These are phyloP conservation scores for Orchesella flavescens DNA, from an alignment of 2,888 invertebrate genomes.

Conservation along the genomic window DNA sequence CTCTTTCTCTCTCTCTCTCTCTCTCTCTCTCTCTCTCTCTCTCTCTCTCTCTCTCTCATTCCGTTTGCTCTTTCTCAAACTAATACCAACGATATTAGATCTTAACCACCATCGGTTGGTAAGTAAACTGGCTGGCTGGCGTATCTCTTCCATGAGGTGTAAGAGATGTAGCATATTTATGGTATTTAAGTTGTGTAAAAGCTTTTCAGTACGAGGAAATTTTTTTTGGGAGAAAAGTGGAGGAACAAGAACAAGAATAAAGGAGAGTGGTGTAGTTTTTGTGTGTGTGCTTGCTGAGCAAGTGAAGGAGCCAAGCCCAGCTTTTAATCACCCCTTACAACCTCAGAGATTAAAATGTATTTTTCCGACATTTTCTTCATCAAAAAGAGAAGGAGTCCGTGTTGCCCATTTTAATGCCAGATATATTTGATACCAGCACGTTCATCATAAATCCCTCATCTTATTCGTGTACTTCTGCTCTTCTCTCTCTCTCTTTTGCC, in stretches of 20 bases:
- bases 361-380: slow-evolving; percentile 70
- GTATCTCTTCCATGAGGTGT: too few species aligned
- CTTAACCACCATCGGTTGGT: slow-evolving; percentile 3
- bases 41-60: too few species aligned
- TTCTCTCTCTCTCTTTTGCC: slow-evolving; percentile 33
- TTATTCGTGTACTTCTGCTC: slow-evolving; percentile 27
- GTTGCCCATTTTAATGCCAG: slow-evolving; percentile 70
- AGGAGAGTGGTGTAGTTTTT: slow-evolving; percentile 3
- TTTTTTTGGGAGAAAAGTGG: slow-evolving; percentile 29
- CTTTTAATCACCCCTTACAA: slow-evolving; percentile 69
- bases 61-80: background rate
- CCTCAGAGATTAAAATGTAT: slow-evolving; percentile 72
- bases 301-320: slow-evolving; percentile 51
- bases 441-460: slow-evolving; percentile 70
- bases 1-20: background rate
- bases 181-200: slow-evolving; percentile 24
- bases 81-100: slow-evolving; percentile 37
- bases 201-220: slow-evolving; percentile 8
- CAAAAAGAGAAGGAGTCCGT: slow-evolving; percentile 40
- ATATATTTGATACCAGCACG: slow-evolving; percentile 71
- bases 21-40: background rate
- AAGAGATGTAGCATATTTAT: slow-evolving; percentile 27
- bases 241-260: slow-evolving; percentile 2
- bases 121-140: background rate
- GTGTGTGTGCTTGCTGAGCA: slow-evolving; percentile 8